phyloP scores from a whole-genome alignment of 2,888 invertebrate species.

The Enchytraeus crypticus region DNA sequence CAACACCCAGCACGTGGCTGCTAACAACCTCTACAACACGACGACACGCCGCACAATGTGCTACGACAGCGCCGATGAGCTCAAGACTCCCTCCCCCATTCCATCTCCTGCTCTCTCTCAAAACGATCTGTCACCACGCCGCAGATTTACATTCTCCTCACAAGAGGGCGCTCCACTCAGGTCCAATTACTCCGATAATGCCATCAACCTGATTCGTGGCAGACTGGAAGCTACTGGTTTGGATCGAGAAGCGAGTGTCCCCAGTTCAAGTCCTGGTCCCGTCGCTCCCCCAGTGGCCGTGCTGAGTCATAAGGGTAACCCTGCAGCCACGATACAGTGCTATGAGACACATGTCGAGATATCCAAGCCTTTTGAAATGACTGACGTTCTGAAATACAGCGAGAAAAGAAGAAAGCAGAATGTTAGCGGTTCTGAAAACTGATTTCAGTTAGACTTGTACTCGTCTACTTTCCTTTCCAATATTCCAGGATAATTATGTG shows the following conservation, averaged over 20 bases:
- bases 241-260: not conserved
- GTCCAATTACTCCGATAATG: not conserved
- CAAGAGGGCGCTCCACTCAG: not conserved
- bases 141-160: not conserved
- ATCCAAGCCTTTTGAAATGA: constrained; percentile 93
- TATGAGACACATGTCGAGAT: constrained; percentile 65
- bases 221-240: not conserved
- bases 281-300: too few species aligned
- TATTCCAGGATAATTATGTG: too few species aligned
- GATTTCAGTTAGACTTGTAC: too few species aligned
- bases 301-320: not conserved
- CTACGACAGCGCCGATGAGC: constrained; percentile 41
- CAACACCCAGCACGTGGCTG: constrained; percentile 13
- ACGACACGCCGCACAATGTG: constrained; percentile 44
- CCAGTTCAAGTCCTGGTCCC: not conserved
- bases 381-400: constrained; percentile 94
- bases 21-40: constrained; percentile 21
- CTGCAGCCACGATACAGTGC: constrained; percentile 7
- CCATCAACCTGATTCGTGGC: not conserved
- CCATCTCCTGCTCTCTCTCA: not conserved
- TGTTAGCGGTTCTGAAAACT: too few species aligned
- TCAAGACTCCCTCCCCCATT: constrained; percentile 8
- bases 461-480: too few species aligned
- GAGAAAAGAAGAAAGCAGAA: constrained; percentile 72
- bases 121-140: not conserved